phyloP scores from a whole-genome alignment of 2,888 invertebrate species.

The Tanypteryx hageni region DNA sequence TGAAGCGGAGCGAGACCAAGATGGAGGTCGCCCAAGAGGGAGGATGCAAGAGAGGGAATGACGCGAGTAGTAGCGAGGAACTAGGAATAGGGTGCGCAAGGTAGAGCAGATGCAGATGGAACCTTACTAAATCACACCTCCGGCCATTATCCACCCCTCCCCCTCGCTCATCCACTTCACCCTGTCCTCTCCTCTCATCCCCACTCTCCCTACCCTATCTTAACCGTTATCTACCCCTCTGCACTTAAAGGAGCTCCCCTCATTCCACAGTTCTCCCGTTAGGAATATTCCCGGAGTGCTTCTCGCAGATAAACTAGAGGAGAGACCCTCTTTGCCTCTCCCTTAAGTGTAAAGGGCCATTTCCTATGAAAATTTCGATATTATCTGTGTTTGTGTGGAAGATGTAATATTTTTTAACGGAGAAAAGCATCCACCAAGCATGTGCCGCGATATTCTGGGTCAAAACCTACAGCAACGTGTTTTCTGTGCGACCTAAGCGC shows the following conservation, averaged over 20 bases:
- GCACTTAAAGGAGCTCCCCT: conserved; percentile 35
- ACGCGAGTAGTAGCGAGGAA: background rate
- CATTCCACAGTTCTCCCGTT: background rate
- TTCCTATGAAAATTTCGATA: background rate
- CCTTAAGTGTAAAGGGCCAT: conserved; percentile 34
- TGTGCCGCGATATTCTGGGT: too few relatives aligned
- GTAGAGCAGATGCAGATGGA: conserved; percentile 44
- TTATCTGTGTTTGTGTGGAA: background rate
- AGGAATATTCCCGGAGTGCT: background rate
- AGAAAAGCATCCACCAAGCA: too few relatives aligned
- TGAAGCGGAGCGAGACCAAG: too few relatives aligned
- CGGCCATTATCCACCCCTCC: background rate
- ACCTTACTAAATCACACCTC: conserved; percentile 53
- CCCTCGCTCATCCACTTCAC: background rate
- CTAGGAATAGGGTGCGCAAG: background rate
- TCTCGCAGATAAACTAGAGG: background rate
- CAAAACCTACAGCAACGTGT: too few relatives aligned
- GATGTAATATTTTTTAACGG: too few relatives aligned
- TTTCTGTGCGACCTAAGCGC: too few relatives aligned
- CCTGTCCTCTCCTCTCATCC: background rate
- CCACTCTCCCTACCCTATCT: background rate
- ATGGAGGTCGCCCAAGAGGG: background rate
- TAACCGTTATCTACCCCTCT: conserved; percentile 21
- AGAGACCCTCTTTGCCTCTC: background rate
- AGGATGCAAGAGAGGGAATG: background rate